phyloP scores from a whole-genome alignment of 2,113 vertebrate species.

The Trachemys scripta region DNA sequence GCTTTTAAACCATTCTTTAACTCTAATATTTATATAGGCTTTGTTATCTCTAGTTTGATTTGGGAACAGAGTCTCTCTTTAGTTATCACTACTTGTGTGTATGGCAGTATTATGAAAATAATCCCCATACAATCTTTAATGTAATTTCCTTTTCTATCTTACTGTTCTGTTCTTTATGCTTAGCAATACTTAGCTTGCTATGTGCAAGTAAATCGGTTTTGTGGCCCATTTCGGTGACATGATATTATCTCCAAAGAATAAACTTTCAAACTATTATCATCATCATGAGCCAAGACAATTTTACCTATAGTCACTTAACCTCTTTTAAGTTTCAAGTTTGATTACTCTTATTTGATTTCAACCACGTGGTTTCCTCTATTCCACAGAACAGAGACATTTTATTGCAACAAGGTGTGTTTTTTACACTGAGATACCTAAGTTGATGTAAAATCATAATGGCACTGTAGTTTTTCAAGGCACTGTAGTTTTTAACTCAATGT shows the following conservation, averaged over 20 bases:
- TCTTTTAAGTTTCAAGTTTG: not conserved
- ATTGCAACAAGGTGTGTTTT: slow-evolving; percentile 29
- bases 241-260: not conserved
- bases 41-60: not conserved
- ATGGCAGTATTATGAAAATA: not conserved
- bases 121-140: not conserved
- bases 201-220: not conserved
- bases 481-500: slow-evolving; percentile 58
- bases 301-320: not conserved
- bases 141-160: not conserved
- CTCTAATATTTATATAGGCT: not conserved
- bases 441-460: slow-evolving; percentile 48
- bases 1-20: not conserved
- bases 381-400: slow-evolving; percentile 43
- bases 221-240: not conserved
- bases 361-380: slow-evolving; percentile 1
- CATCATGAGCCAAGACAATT: not conserved
- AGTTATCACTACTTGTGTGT: not conserved
- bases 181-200: not conserved
- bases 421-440: slow-evolving; percentile 66
- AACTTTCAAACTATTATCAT: not conserved
- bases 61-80: not conserved
- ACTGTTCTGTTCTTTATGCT: not conserved
- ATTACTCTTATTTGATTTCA: not conserved
- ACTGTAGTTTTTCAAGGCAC: slow-evolving; percentile 31